Evolutionary conservation across 53 echinoderm and acorn worm genomes (phyloP), one percentile per base, ranked within the genome.

Genomic region (Antedon mediterranea): DNA sequence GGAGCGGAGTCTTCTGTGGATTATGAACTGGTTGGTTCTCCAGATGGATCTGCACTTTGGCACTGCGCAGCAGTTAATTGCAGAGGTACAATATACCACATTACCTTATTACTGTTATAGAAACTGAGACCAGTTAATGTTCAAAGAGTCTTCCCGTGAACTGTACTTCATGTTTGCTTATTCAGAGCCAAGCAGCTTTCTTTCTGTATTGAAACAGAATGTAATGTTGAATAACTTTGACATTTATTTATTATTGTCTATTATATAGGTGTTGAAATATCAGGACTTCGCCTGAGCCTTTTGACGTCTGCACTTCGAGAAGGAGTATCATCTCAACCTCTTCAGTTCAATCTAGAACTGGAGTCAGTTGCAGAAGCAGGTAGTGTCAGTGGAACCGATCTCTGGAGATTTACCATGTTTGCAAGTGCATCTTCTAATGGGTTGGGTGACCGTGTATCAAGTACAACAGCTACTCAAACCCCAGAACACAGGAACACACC

Each of bases 181-280:
- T 28, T 27, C 26, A 14, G 29, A 13, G 29, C 13, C 26, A 15
- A 76, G 4, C 30, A 6, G 28, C 0, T 32, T 6, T 76, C 75
- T 30, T 3, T 9, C n/a, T 13, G 32, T 75, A 75, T 30, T 75
- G 28, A 13, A 28, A 29, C 33, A 27, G 1, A 31, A 31, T 75
- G 0, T 75, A 0, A 32, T 30, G n/a, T 14, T 4, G 28, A 0
- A 28, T 27, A 15, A 9, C 72, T 29, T 15, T 77, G 73, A 23
- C 20, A 44, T 81, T 23, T 42, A 26, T 30, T 43, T 33, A 13
- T 37, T 84, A 34, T 5, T n/a, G n/a, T n/a, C n/a, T n/a, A n/a
- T n/a, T n/a, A n/a, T n/a, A n/a, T 76, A 91, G 93, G 93, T 43
- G 91, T 94, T 29, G 87, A 87, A 83, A 89, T 89, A 57, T 15